Conservation (phyloP, 2,888 invertebrate species). For the Aleiodes leptofemur region DNA sequence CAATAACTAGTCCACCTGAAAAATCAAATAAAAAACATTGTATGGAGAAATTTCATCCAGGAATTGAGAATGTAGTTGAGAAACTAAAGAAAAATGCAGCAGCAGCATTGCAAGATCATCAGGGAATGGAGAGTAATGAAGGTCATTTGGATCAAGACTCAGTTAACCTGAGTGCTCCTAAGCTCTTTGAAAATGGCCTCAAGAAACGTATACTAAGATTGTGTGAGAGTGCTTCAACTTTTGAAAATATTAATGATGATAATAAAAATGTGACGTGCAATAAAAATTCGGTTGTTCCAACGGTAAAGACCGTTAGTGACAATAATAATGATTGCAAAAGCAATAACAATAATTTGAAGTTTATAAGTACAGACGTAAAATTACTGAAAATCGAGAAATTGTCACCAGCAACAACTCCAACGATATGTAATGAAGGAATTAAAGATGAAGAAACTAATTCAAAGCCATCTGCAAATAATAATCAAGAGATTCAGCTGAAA, state of each 20-base stretch:
- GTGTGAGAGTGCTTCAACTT: slow-evolving; percentile 58
- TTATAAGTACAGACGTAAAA: slow-evolving; percentile 8
- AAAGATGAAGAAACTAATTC: background rate
- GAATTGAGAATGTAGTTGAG: slow-evolving; percentile 71
- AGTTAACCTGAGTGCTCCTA: slow-evolving; percentile 42
- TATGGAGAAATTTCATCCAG: slow-evolving; percentile 64
- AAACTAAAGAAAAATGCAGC: slow-evolving; percentile 71
- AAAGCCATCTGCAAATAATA: background rate
- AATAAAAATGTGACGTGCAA: slow-evolving; percentile 38
- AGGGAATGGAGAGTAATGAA: slow-evolving; percentile 39
- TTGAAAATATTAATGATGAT: slow-evolving; percentile 3
- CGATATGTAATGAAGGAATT: background rate
- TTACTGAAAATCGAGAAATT: slow-evolving; percentile 45
- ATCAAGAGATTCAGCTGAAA: background rate
- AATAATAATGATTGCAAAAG: slow-evolving; percentile 61
- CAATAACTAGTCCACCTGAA: slow-evolving; percentile 34
- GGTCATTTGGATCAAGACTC: background rate
- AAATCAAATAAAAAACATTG: slow-evolving; percentile 57
- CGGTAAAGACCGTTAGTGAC: slow-evolving; percentile 32
- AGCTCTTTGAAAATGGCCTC: slow-evolving; percentile 63
- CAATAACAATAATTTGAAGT: slow-evolving; percentile 52
- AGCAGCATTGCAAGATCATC: slow-evolving; percentile 58
- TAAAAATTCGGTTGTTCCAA: slow-evolving; percentile 19
- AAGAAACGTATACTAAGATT: slow-evolving; percentile 66
- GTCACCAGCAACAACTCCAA: slow-evolving; percentile 24